Evolutionary conservation across 23 tunicate species (phyloP), one percentile per base, ranked within the genome.

Genomic region (Styela plicata): DNA sequence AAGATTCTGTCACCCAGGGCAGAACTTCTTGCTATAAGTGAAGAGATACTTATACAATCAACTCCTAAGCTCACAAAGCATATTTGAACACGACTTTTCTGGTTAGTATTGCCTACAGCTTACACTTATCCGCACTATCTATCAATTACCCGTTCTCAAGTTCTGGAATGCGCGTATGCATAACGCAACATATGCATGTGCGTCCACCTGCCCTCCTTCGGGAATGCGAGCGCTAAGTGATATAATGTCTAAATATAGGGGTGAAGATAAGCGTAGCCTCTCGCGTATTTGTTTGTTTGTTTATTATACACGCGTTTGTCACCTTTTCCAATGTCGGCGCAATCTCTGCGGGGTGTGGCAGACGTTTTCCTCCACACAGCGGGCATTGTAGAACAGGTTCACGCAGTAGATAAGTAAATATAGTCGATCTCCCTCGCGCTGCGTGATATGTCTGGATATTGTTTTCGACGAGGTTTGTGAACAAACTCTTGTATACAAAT

Each of bases 131-230:
- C n/a, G n/a, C n/a, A n/a, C n/a, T n/a, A n/a, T n/a, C n/a, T n/a
- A n/a, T n/a, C n/a, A n/a, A n/a, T n/a, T n/a, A n/a, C n/a, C n/a
- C n/a, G n/a, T n/a, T n/a, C n/a, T n/a, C n/a, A n/a, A n/a, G n/a
- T n/a, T n/a, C n/a, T n/a, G n/a, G n/a, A n/a, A n/a, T n/a, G n/a
- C n/a, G n/a, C n/a, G n/a, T n/a, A 44, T 44, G 57, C 13, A 44
- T 5, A 44, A 13, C 57, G 13, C 13, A 44, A 7, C 57, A 44
- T 13, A 44, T 44, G 57, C 57, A 44, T 44, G 13, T 13, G 57
- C 57, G 57, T 44, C 77, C 77, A 71, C 77, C 77, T 71, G 77
- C 29, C 77, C 32, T 71, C 77, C 77, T 34, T 34, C 36, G 77
- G 77, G 77, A 71, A 71, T 71, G 77, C 77, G 13, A 7, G 13